A percentile compares a stretch with the other conserved stretches of the same genome.
These are phyloP conservation scores for Sebastiscus tertius DNA, from an alignment of 2,797 vertebrate species.

Conservation along the genomic window DNA sequence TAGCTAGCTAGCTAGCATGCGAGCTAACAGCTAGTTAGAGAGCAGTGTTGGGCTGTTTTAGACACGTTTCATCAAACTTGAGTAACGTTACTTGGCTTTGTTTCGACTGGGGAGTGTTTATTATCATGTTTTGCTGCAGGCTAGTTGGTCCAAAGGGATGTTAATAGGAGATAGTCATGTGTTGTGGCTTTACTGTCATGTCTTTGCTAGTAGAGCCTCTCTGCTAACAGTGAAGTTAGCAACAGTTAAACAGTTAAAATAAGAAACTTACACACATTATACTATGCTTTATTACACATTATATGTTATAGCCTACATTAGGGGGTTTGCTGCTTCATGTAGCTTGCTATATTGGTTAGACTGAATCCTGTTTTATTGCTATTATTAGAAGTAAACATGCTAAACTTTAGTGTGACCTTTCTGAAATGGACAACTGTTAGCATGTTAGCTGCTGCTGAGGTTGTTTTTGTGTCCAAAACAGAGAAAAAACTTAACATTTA, in stretches of 20 bases:
- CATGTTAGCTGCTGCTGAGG: slow-evolving; percentile 4
- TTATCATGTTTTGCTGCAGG: slow-evolving; percentile 30
- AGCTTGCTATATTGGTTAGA: slow-evolving; percentile 1
- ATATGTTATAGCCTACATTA: rapidly evolving
- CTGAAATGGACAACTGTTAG: slow-evolving; percentile 21
- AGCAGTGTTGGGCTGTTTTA: slow-evolving; percentile 47
- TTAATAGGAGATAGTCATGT: slow-evolving; percentile 51
- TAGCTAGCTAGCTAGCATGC: slow-evolving; percentile 79
- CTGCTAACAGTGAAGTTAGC: slow-evolving; percentile 5
- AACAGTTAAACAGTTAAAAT: too few relatives aligned
- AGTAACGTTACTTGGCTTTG: not conserved
- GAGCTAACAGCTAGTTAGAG: slow-evolving; percentile 74
- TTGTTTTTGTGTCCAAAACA: not conserved
- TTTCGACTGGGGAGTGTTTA: not conserved
- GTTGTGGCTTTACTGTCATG: slow-evolving; percentile 66
- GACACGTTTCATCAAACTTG: slow-evolving; percentile 20
- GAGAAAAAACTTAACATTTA: not conserved
- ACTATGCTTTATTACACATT: too few relatives aligned
- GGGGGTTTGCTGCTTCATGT: not conserved
- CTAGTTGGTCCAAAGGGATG: slow-evolving; percentile 39
- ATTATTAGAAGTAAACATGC: slow-evolving; percentile 33
- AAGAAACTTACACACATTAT: not conserved
- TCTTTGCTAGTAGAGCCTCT: slow-evolving; percentile 9
- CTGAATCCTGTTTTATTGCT: slow-evolving; percentile 12
- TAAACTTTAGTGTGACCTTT: slow-evolving; percentile 55